Evolutionary conservation across 2,797 vertebrate genomes (phyloP).

Genomic region (Hipposideros larvatus): DNA sequence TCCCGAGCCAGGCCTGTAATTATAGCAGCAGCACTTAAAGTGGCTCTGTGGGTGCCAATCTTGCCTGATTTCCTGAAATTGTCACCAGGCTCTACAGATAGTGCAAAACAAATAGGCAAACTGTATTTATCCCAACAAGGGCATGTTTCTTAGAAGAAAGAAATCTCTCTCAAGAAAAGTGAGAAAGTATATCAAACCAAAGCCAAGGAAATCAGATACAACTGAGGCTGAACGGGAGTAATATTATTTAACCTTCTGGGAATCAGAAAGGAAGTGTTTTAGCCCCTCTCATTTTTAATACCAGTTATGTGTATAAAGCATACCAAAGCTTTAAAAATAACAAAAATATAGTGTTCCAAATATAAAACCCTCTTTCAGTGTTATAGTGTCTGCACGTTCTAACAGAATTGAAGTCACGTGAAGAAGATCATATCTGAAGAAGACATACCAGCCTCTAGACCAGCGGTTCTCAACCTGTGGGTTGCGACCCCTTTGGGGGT

Average conservation of each 20-base stretch:
- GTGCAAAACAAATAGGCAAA: background rate
- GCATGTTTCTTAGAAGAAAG: constrained; percentile 49
- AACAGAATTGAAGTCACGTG: background rate
- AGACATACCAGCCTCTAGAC: background rate
- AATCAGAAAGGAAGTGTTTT: constrained; percentile 48
- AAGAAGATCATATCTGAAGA: constrained; percentile 16
- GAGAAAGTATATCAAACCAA: background rate
- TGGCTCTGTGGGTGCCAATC: background rate
- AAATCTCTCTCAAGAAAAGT: constrained; percentile 43
- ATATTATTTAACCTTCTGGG: constrained; percentile 16
- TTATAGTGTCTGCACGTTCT: background rate
- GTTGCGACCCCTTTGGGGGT: no score
- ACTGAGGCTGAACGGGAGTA: background rate
- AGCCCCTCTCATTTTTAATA: background rate
- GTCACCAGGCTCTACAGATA: constrained; percentile 44
- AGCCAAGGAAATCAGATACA: constrained; percentile 48
- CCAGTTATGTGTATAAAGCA: background rate
- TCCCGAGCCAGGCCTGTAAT: constrained; percentile 49
- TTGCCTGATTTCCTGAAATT: constrained; percentile 66
- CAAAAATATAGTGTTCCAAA: background rate
- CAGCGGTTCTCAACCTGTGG: no score
- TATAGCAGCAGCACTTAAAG: constrained; percentile 45
- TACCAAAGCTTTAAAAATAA: background rate
- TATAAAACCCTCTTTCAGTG: background rate
- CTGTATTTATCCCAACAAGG: constrained; percentile 29